Conservation (phyloP, 2,888 invertebrate genomes). For the Patella ulyssiponensis region DNA sequence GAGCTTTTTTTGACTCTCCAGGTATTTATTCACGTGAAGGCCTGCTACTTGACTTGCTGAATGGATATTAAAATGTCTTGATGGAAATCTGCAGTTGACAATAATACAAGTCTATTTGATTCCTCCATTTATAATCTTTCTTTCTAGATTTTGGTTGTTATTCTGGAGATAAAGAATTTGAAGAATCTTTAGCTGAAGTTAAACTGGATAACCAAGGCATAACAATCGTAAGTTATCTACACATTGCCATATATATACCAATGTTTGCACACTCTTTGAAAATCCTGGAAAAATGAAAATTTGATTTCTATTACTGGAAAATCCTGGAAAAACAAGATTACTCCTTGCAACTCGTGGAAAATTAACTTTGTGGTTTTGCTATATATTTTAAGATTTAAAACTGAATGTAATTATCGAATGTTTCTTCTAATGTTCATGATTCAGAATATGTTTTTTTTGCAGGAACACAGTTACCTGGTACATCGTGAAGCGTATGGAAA, state of each 20-base stretch:
- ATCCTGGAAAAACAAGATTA: too few relatives aligned
- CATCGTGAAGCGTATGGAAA: slow-evolving; percentile 1
- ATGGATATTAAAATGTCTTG: not conserved
- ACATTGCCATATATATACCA: not conserved
- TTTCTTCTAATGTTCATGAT: too few relatives aligned
- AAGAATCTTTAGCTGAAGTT: not conserved
- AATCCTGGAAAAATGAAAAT: not conserved
- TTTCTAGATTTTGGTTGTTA: slow-evolving; percentile 2
- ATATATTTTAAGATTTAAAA: too few relatives aligned
- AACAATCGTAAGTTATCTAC: not conserved
- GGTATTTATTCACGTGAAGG: too few relatives aligned
- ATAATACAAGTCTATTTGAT: too few relatives aligned
- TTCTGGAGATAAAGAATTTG: not conserved
- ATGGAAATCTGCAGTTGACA: not conserved
- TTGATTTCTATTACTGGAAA: not conserved
- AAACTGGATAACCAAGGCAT: slow-evolving; percentile 5
- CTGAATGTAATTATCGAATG: too few relatives aligned
- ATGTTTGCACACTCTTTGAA: not conserved
- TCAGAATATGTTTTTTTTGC: not conserved
- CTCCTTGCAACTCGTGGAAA: too few relatives aligned
- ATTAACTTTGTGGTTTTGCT: too few relatives aligned
- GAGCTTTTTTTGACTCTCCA: too few relatives aligned
- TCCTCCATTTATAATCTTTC: not conserved
- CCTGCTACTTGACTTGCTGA: not conserved
- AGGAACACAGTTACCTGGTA: slow-evolving; percentile 7